phyloP scores from a whole-genome alignment of 2,797 vertebrate genomes.

The Pogoniulus pusillus region DNA sequence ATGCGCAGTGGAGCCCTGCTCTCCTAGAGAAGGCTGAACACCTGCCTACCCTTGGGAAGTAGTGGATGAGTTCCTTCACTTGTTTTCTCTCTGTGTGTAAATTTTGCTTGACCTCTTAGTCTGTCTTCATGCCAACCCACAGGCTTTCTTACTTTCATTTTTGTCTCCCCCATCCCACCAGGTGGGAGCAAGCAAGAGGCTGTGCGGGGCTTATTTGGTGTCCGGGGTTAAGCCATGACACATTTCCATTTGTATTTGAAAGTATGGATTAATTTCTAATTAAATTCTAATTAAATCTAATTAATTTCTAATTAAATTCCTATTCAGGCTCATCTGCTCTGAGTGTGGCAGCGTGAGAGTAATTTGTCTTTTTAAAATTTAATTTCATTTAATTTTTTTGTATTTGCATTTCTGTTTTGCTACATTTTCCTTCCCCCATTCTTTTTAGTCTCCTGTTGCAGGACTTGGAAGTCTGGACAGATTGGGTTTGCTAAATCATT shows the following conservation, averaged over 20 bases:
- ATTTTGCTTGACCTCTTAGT: not conserved
- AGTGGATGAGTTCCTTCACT: not conserved
- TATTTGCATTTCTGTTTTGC: not conserved
- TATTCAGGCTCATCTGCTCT: not conserved
- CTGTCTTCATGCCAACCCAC: not conserved
- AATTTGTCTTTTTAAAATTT: not conserved
- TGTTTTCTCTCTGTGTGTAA: not conserved
- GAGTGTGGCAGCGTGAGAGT: not conserved
- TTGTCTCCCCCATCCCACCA: not conserved
- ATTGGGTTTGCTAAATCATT: not conserved
- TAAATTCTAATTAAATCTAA: too few species aligned
- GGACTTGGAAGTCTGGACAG: not conserved
- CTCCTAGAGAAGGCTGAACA: not conserved
- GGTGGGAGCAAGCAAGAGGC: not conserved
- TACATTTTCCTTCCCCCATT: not conserved
- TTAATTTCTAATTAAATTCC: not conserved
- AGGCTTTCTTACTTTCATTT: not conserved
- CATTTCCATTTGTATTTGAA: not conserved
- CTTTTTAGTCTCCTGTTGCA: not conserved
- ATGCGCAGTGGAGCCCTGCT: not conserved
- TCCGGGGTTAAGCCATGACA: not conserved
- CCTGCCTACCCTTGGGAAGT: not conserved
- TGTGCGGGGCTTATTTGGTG: not conserved
- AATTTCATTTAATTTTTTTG: too few species aligned
- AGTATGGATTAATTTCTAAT: not conserved